Percentiles rank a stretch among this genome's conserved stretches.
Conservation (phyloP, 2,113 vertebrate genomes). For the Tor tambroides region DNA sequence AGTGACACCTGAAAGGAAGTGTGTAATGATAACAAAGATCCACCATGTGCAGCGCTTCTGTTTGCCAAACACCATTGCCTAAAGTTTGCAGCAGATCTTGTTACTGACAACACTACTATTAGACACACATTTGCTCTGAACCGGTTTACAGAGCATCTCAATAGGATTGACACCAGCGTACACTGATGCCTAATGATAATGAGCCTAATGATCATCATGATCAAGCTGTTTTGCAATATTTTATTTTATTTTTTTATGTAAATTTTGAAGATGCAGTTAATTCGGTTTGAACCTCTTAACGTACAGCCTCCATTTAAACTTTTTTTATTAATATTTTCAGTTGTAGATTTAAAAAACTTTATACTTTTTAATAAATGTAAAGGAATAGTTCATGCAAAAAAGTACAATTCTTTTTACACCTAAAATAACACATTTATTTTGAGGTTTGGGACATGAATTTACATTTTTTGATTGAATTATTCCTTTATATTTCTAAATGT, state of each 20-base stretch:
- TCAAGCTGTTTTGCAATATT: too few relatives aligned
- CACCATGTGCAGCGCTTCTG: not conserved
- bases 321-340: not conserved
- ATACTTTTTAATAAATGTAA: not conserved
- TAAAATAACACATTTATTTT: not conserved
- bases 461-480: not conserved
- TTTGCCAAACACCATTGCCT: not conserved
- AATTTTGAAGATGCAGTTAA: too few relatives aligned
- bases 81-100: not conserved
- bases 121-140: too few relatives aligned
- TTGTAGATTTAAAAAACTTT: not conserved
- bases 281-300: too few relatives aligned
- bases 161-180: constrained; percentile 2
- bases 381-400: not conserved
- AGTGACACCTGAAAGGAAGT: not conserved
- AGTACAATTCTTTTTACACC: not conserved
- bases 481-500: not conserved
- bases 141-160: not conserved
- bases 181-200: not conserved
- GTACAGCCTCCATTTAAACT: too few relatives aligned
- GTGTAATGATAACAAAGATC: not conserved
- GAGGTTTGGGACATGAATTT: not conserved
- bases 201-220: not conserved
- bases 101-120: not conserved
- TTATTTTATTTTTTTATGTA: too few relatives aligned